Percentiles rank a stretch among this genome's conserved stretches.
phyloP scores from a whole-genome alignment of 2,797 vertebrate genomes.

The Muscicapa striata region DNA sequence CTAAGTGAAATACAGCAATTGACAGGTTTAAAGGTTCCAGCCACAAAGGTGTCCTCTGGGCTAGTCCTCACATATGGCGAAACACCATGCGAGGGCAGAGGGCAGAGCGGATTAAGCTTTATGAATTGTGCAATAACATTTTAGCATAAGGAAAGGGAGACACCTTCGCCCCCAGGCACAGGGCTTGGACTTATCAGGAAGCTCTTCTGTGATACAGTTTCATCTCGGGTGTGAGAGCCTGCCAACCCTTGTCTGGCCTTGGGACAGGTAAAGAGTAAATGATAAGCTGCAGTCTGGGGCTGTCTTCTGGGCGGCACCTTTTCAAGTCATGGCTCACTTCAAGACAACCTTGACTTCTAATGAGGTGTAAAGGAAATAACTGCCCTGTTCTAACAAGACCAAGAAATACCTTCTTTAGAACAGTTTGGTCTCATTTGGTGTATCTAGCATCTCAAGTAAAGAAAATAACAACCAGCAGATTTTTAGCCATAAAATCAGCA shows the following conservation, averaged over 20 bases:
- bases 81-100: not conserved
- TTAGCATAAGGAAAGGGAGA: not conserved
- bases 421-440: not conserved
- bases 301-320: not conserved
- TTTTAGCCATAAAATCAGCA: not conserved
- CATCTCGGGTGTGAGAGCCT: not conserved
- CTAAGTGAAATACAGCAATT: not conserved
- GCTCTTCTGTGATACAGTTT: not conserved
- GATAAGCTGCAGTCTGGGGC: not conserved
- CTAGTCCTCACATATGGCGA: not conserved
- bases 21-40: not conserved
- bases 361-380: not conserved
- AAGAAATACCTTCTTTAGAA: not conserved
- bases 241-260: slow-evolving; percentile 21
- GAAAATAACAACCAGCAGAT: not conserved
- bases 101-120: not conserved
- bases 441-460: not conserved
- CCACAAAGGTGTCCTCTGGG: not conserved
- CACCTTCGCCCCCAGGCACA: not conserved
- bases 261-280: slow-evolving; percentile 12
- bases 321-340: not conserved
- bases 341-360: not conserved
- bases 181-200: not conserved
- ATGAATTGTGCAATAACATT: not conserved
- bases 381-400: not conserved